A percentile compares a stretch with the other conserved stretches of the same genome.
Evolutionary conservation across 2,888 invertebrate species (phyloP).

Genomic region (Heliconius sara): DNA sequence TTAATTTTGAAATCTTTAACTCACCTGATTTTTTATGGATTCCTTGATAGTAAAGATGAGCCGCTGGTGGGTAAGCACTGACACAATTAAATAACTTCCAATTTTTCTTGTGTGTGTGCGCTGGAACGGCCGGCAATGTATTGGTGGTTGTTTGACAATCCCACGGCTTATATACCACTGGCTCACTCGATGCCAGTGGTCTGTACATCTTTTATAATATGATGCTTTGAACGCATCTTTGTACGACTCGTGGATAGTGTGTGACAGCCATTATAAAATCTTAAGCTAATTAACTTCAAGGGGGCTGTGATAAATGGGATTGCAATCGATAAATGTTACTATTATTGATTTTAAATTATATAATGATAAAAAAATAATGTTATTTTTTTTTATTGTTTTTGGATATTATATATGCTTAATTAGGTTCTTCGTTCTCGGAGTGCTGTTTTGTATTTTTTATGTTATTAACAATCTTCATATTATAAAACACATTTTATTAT

Average conservation of each 20-base stretch:
- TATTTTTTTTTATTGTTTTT: neutral
- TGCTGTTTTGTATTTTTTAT: neutral
- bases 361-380: neutral
- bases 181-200: slow-evolving; percentile 63
- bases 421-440: neutral
- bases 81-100: slow-evolving; percentile 65
- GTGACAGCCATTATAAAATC: slow-evolving; percentile 24
- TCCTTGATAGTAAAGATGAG: slow-evolving; percentile 61
- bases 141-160: slow-evolving; percentile 74
- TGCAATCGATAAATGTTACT: neutral
- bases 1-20: slow-evolving; percentile 49
- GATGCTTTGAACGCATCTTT: slow-evolving; percentile 48
- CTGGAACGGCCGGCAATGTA: slow-evolving; percentile 77
- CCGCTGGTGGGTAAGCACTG: slow-evolving; percentile 64
- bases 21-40: slow-evolving; percentile 69
- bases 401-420: neutral
- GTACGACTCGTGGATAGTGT: slow-evolving; percentile 33
- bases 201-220: slow-evolving; percentile 53
- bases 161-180: slow-evolving; percentile 75
- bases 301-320: neutral
- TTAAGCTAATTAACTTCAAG: slow-evolving; percentile 30
- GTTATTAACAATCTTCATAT: neutral
- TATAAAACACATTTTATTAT: neutral
- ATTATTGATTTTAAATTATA: neutral
- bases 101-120: slow-evolving; percentile 68